phyloP scores from a whole-genome alignment of 2,888 invertebrate genomes.

The Rutpela maculata region DNA sequence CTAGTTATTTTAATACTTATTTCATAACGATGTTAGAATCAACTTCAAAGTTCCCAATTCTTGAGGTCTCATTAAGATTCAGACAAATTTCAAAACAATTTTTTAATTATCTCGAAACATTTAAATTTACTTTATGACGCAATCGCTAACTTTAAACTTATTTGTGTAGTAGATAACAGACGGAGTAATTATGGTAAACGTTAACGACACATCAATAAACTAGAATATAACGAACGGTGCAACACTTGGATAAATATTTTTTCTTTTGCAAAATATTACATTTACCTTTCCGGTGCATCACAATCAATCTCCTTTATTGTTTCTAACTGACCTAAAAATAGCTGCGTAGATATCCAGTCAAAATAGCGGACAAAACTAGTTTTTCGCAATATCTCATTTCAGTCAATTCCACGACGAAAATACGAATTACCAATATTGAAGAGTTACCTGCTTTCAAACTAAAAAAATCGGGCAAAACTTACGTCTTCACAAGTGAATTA shows the following conservation, averaged over 20 bases:
- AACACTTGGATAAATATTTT: slow-evolving; percentile 4
- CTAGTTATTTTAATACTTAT: too few species aligned
- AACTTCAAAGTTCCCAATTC: not conserved
- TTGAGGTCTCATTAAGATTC: not conserved
- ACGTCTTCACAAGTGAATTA: too few species aligned
- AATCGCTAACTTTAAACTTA: slow-evolving; percentile 28
- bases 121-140: slow-evolving; percentile 39
- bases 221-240: not conserved
- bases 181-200: slow-evolving; percentile 6
- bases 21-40: not conserved
- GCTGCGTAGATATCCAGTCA: too few species aligned
- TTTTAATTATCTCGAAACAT: slow-evolving; percentile 27
- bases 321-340: too few species aligned
- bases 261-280: slow-evolving; percentile 10
- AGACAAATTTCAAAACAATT: not conserved
- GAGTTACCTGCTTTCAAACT: too few species aligned
- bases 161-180: slow-evolving; percentile 34
- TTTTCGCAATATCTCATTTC: too few species aligned
- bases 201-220: slow-evolving; percentile 13
- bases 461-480: too few species aligned
- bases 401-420: too few species aligned
- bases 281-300: not conserved
- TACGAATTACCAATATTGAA: too few species aligned
- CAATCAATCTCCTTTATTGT: not conserved
- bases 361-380: too few species aligned